phyloP scores from a whole-genome alignment of 2,888 invertebrate genomes.

The Harpagoxenus sublaevis region DNA sequence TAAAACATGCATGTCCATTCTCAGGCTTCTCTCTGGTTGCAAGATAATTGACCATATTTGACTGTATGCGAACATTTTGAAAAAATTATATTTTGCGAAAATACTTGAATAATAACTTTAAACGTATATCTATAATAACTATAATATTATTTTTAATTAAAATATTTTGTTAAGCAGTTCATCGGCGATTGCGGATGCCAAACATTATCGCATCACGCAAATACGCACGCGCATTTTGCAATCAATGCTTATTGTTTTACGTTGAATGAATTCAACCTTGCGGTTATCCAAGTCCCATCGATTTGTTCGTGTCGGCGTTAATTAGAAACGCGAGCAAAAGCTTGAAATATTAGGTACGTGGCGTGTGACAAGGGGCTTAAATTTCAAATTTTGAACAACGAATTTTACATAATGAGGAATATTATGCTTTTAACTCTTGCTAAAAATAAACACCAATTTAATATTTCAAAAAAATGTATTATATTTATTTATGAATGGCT shows the following conservation, averaged over 20 bases:
- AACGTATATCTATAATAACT: not conserved
- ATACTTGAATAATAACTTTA: not conserved
- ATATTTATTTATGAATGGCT: not conserved
- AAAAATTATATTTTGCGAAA: not conserved
- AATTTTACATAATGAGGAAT: slow-evolving; percentile 2
- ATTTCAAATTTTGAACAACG: not conserved
- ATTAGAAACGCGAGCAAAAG: slow-evolving; percentile 45
- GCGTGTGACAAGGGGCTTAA: not conserved
- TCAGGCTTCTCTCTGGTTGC: no score
- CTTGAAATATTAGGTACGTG: slow-evolving; percentile 12
- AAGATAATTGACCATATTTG: no score
- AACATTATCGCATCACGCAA: not conserved
- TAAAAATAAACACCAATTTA: not conserved
- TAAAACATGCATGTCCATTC: no score
- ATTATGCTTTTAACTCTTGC: not conserved
- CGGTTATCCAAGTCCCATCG: slow-evolving; percentile 21
- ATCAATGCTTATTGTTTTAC: slow-evolving; percentile 39
- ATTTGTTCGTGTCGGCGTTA: slow-evolving; percentile 35
- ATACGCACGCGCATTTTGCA: not conserved
- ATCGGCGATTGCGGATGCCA: not conserved
- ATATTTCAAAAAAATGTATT: not conserved
- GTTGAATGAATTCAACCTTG: slow-evolving; percentile 13
- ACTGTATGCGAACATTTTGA: no score
- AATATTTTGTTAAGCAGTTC: not conserved
- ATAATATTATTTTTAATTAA: slow-evolving; percentile 1